Evolutionary conservation across 2,797 vertebrate genomes (phyloP).

Genomic region (Pseudotriccus pelzelni): DNA sequence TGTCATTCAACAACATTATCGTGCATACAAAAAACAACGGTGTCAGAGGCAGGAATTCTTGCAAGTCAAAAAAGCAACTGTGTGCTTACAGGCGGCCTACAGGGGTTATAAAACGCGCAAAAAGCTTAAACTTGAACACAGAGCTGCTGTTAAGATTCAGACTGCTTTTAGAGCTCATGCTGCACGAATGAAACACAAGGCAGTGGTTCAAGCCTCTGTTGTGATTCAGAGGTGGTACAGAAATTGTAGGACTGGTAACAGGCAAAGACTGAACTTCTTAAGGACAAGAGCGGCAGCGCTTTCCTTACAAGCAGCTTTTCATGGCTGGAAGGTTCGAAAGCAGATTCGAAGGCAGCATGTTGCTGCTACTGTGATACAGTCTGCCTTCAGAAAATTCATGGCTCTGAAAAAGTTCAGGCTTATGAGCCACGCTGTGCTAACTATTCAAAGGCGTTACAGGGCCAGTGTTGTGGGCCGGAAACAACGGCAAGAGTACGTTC

Average conservation of each 20-base stretch:
- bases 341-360: slow-evolving; percentile 50
- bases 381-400: slow-evolving; percentile 75
- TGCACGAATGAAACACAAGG: slow-evolving; percentile 64
- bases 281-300: slow-evolving; percentile 73
- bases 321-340: slow-evolving; percentile 76
- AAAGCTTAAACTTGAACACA: slow-evolving; percentile 60
- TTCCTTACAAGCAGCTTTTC: slow-evolving; percentile 82
- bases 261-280: slow-evolving; percentile 70
- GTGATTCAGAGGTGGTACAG: slow-evolving; percentile 87
- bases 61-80: slow-evolving; percentile 46
- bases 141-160: slow-evolving; percentile 84
- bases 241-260: slow-evolving; percentile 49
- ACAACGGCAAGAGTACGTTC: slow-evolving; percentile 62
- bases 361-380: slow-evolving; percentile 83
- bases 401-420: slow-evolving; percentile 68
- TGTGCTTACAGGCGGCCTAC: slow-evolving; percentile 73
- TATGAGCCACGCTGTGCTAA: slow-evolving; percentile 63
- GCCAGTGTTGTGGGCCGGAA: slow-evolving; percentile 71
- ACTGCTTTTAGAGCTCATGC: slow-evolving; percentile 77
- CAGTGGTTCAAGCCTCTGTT: slow-evolving; percentile 65
- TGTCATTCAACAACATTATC: slow-evolving; percentile 68
- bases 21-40: background rate
- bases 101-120: slow-evolving; percentile 62
- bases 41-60: slow-evolving; percentile 63
- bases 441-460: slow-evolving; percentile 80